A percentile compares a stretch with the other conserved stretches of the same genome.
Evolutionary conservation across 2,888 invertebrate genomes (phyloP).

Genomic region (Papilio demoleus): DNA sequence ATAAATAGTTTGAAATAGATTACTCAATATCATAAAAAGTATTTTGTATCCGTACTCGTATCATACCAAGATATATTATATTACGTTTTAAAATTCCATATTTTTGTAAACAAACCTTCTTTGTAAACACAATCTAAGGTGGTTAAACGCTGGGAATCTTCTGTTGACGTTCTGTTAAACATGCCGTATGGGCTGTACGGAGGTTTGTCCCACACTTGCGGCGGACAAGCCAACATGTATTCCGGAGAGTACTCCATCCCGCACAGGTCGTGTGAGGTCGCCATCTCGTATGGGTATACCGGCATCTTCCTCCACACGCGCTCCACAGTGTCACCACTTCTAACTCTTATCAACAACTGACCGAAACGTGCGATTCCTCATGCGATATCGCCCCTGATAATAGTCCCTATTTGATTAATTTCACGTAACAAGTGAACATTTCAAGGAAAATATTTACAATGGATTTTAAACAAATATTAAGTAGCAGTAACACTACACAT

Average conservation of each 20-base stretch:
- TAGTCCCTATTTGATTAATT: slow-evolving; percentile 55
- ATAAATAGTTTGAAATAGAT: not conserved
- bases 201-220: slow-evolving; percentile 70
- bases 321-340: slow-evolving; percentile 54
- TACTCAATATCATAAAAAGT: not conserved
- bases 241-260: slow-evolving; percentile 62
- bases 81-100: not conserved
- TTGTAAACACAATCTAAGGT: slow-evolving; percentile 43
- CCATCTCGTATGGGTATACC: slow-evolving; percentile 70
- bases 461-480: slow-evolving; percentile 21
- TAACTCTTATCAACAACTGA: slow-evolving; percentile 59
- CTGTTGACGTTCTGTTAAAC: slow-evolving; percentile 57
- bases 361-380: slow-evolving; percentile 44
- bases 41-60: not conserved
- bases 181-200: slow-evolving; percentile 56
- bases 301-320: slow-evolving; percentile 69
- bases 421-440: slow-evolving; percentile 65
- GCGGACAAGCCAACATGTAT: slow-evolving; percentile 62
- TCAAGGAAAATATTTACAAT: slow-evolving; percentile 38
- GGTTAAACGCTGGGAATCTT: slow-evolving; percentile 45
- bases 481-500: slow-evolving; percentile 46
- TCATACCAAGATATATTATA: not conserved
- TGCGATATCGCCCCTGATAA: slow-evolving; percentile 50
- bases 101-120: slow-evolving; percentile 55
- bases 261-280: slow-evolving; percentile 70